phyloP scores from a whole-genome alignment of 2,113 vertebrate genomes.

The Toxotes chatareus region DNA sequence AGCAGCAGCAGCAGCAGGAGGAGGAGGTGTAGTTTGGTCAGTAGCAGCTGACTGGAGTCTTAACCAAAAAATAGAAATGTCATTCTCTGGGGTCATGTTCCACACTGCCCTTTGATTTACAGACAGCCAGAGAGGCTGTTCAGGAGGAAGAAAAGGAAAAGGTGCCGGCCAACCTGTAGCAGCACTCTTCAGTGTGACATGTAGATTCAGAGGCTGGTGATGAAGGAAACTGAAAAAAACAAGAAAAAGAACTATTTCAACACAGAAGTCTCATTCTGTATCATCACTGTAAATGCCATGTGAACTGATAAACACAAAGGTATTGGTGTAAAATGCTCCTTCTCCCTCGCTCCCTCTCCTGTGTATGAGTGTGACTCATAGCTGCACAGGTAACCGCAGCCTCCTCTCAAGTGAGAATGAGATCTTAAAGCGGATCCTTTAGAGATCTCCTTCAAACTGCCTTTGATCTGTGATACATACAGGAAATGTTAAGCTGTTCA shows the following conservation, averaged over 20 bases:
- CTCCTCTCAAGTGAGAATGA: background rate
- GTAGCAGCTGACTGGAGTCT: constrained; percentile 29
- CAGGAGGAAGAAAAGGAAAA: constrained; percentile 3
- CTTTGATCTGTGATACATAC: background rate
- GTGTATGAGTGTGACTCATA: constrained; percentile 50
- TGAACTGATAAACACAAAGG: background rate
- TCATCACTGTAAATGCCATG: background rate
- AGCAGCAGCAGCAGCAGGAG: background rate
- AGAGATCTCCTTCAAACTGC: background rate
- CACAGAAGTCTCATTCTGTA: background rate
- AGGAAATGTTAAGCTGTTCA: too few relatives aligned
- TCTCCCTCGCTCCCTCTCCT: background rate
- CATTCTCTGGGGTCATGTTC: constrained; percentile 54
- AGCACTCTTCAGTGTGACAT: too few relatives aligned
- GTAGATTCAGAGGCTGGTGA: too few relatives aligned
- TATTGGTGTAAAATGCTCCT: background rate
- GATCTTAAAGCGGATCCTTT: background rate
- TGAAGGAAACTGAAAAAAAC: too few relatives aligned
- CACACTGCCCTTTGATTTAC: constrained; percentile 62
- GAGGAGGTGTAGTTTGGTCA: constrained; percentile 1
- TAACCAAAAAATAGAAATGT: constrained; percentile 63
- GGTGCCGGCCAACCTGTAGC: constrained; percentile 23
- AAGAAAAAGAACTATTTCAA: background rate
- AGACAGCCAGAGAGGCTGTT: constrained; percentile 35
- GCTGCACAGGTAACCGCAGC: constrained; percentile 37